Evolutionary conservation across 2,888 invertebrate species (phyloP), one percentile per base, ranked within the genome.

Genomic region (Euspilapteryx auroguttella): DNA sequence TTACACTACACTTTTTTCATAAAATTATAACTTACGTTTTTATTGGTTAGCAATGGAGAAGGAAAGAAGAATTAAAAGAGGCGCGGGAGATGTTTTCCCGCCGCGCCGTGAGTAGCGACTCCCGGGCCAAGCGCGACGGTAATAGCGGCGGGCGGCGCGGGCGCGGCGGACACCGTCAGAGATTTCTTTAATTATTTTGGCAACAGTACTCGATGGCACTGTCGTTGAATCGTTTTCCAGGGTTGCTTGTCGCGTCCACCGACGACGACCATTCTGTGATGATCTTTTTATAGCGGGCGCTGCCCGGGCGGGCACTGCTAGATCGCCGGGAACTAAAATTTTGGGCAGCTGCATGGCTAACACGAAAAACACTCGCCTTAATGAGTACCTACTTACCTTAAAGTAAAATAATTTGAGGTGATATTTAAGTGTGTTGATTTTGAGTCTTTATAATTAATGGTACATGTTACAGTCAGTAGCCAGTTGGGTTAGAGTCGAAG

Each of bases 121-220:
- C 75, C 78, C 77, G 79, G 76, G 78, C 66, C 55, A 61, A 73
- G 75, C 73, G 76, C 69, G 73, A 75, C 75, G 71, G 56, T 73
- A 75, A 71, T 75, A 75, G 73, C 76, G 75, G 77, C 75, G 78
- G 79, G 78, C 76, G 79, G 75, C 79, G 78, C 79, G 78, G 76
- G 79, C 76, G 79, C 78, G 62, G 73, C 79, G 79, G 78, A 78
- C 78, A 76, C 59, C 64, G 71, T 58, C 75, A 76, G 78, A 78
- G 80, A 80, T 82, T 83, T 80, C 83, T 81, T 82, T 83, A 84
- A 85, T 85, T 82, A 83, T 85, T 85, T 85, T 85, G 85, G 85
- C 85, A 85, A 80, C 79, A 78, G 76, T 73, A 75, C 73, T 62
- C 64, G 71, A 64, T 75, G 73, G 76, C 71, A 71, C 64, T 65